These are phyloP conservation scores for Tupaia chinensis DNA, from an alignment of 2,113 vertebrate genomes.

Conservation along the genomic window DNA sequence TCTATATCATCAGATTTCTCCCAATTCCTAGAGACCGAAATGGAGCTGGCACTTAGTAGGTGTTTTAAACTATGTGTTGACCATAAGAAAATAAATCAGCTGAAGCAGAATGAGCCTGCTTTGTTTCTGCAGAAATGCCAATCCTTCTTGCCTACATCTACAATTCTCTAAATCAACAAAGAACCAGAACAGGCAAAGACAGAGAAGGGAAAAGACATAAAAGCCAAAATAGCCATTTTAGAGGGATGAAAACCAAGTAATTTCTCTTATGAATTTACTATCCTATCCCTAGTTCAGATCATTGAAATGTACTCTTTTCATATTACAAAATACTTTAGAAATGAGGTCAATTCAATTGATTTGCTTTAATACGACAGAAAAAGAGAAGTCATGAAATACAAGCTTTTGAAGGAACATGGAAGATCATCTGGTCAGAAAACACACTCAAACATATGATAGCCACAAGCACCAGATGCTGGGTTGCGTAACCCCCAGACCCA, in stretches of 20 bases:
- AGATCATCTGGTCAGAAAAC: not conserved
- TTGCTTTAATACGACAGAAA: not conserved
- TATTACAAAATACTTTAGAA: not conserved
- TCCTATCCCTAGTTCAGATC: not conserved
- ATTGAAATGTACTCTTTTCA: conserved; percentile 32
- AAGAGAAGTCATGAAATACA: not conserved
- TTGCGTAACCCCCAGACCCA: not conserved
- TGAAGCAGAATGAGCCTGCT: too few species aligned
- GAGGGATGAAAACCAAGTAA: not conserved
- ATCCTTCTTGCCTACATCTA: not conserved
- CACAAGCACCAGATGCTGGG: not conserved
- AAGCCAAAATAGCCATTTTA: not conserved
- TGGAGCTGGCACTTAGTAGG: not conserved
- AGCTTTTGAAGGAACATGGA: not conserved
- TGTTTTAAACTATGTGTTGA: not conserved
- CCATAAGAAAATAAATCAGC: not conserved
- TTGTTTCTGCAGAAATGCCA: not conserved
- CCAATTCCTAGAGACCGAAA: not conserved
- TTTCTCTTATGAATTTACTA: not conserved
- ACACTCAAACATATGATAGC: not conserved
- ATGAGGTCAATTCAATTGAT: not conserved
- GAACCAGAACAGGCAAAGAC: not conserved
- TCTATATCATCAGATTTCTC: not conserved
- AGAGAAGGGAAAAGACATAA: not conserved
- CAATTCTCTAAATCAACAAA: not conserved